A percentile compares a stretch with the other conserved stretches of the same genome.
phyloP scores from a whole-genome alignment of 2,888 invertebrate genomes.

The Drosophila rubida region DNA sequence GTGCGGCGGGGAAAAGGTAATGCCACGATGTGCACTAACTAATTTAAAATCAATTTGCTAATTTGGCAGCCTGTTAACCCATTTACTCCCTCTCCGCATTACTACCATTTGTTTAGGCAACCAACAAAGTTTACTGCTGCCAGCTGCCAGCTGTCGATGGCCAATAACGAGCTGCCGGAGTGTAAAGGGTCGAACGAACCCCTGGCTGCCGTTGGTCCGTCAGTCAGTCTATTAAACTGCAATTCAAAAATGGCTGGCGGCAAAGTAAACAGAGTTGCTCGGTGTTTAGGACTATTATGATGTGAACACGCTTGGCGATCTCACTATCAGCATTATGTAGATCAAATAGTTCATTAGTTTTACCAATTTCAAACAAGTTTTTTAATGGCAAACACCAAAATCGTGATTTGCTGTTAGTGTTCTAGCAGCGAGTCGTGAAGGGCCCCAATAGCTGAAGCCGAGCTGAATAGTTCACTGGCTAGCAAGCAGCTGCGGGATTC shows the following conservation, averaged over 20 bases:
- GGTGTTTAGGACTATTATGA: no score
- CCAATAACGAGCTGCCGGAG: neutral
- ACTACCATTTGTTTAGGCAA: conserved; percentile 4
- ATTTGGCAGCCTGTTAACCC: neutral
- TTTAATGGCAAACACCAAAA: neutral
- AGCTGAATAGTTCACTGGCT: conserved; percentile 7
- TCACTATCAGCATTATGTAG: no score
- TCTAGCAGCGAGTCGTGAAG: neutral
- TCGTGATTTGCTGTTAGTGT: neutral
- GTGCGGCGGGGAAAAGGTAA: neutral
- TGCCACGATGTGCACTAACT: conserved; percentile 6
- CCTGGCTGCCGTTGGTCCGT: no score
- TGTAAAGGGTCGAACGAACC: neutral
- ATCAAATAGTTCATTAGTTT: no score
- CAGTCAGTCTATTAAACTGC: conserved; percentile 7
- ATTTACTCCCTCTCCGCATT: neutral
- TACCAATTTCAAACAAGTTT: no score
- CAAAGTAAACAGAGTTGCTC: neutral
- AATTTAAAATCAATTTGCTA: neutral
- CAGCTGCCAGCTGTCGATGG: conserved; percentile 21
- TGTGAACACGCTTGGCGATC: no score
- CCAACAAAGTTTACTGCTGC: conserved; percentile 22
- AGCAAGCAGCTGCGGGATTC: conserved; percentile 27
- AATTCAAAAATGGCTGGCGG: conserved; percentile 3
- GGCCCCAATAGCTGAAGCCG: neutral